Conservation (phyloP, 2,113 vertebrate species). For the Opisthocomus hoazin region DNA sequence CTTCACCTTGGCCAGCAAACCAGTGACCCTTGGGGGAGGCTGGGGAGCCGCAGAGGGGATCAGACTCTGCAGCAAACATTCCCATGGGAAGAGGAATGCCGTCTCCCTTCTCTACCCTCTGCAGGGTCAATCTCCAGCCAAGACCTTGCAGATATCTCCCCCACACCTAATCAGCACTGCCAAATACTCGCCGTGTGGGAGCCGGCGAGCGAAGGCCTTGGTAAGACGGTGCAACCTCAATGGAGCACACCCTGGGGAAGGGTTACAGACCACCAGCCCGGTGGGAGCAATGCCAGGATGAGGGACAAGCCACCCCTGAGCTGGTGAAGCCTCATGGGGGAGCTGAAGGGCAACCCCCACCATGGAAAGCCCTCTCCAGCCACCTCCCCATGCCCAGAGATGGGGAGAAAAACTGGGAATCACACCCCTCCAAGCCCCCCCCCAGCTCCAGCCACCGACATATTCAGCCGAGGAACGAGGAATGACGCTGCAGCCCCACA, state of each 20-base stretch:
- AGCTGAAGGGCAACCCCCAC: background rate
- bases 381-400: background rate
- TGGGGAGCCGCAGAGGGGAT: accelerated
- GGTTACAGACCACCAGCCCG: background rate
- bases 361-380: background rate
- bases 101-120: background rate
- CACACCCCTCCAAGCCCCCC: accelerated
- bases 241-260: background rate
- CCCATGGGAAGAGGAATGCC: background rate
- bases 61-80: background rate
- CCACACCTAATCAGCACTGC: background rate
- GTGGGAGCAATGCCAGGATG: accelerated
- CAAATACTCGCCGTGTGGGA: background rate
- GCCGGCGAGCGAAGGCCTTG: background rate
- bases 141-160: constrained; percentile 22
- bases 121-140: background rate
- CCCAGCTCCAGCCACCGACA: background rate
- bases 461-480: accelerated
- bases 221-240: background rate
- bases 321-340: background rate
- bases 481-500: background rate
- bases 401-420: background rate
- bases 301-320: background rate
- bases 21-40: background rate
- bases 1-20: background rate